Evolutionary conservation across 2,797 vertebrate species (phyloP).

Genomic region (Emydoidea blandingii): DNA sequence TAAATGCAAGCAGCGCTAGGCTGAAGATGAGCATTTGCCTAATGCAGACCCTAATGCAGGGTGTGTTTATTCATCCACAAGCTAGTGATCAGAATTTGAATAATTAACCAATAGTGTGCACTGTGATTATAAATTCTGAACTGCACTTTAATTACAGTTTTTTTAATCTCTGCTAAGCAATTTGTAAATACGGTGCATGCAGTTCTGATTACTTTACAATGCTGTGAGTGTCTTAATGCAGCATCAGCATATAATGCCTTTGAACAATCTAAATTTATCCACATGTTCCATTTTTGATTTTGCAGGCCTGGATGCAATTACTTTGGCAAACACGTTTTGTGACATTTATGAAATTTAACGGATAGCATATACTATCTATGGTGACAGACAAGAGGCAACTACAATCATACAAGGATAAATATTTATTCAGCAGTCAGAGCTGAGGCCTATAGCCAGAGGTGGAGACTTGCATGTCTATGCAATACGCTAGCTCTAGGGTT

Average conservation of each 20-base stretch:
- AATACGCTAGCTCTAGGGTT: neutral
- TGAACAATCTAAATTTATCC: conserved; percentile 60
- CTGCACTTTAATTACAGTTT: conserved; percentile 34
- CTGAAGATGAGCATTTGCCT: neutral
- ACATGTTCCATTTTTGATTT: conserved; percentile 47
- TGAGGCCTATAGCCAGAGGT: neutral
- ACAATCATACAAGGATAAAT: conserved; percentile 14
- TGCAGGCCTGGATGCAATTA: conserved; percentile 49
- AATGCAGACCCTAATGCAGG: neutral
- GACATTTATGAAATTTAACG: conserved; percentile 26
- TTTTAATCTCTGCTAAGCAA: conserved; percentile 50
- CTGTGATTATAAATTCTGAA: neutral
- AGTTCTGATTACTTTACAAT: conserved; percentile 52
- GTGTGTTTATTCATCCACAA: neutral
- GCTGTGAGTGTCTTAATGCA: conserved; percentile 22
- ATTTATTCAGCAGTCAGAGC: conserved; percentile 18
- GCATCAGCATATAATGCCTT: conserved; percentile 43
- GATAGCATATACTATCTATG: neutral
- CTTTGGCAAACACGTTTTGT: conserved; percentile 45
- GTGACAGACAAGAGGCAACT: conserved; percentile 20
- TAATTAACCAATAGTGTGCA: neutral
- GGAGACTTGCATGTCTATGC: neutral
- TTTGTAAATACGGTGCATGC: conserved; percentile 44
- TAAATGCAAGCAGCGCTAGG: neutral
- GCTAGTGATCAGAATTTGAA: neutral